Percentiles rank a stretch among this genome's conserved stretches.
Evolutionary conservation across 2,797 vertebrate species (phyloP).

Genomic region (Aphelocoma californica): DNA sequence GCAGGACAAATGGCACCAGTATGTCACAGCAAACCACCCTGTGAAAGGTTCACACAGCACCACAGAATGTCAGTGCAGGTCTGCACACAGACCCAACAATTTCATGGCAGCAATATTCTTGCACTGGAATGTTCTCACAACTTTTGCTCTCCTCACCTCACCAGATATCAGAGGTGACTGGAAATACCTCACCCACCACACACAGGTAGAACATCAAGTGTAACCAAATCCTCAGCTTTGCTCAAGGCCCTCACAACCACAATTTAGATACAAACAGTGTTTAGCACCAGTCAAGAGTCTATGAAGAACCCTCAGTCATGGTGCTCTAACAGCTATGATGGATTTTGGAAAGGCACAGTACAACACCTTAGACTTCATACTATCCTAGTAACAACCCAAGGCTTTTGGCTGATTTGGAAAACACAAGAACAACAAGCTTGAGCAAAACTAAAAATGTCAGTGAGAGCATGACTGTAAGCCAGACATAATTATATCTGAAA

Average conservation of each 20-base stretch:
- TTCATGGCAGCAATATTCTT: neutral
- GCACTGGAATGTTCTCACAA: neutral
- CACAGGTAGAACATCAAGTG: rapidly evolving
- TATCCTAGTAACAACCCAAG: neutral
- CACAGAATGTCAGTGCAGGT: neutral
- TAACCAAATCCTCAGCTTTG: neutral
- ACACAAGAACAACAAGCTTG: neutral
- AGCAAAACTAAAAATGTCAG: neutral
- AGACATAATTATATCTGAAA: neutral
- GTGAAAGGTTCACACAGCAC: neutral
- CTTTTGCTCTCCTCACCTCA: neutral
- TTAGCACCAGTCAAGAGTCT: neutral
- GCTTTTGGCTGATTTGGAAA: neutral
- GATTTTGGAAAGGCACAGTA: neutral
- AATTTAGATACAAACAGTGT: neutral
- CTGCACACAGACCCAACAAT: neutral
- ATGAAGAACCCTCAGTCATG: neutral
- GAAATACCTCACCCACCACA: neutral
- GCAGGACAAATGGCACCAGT: neutral
- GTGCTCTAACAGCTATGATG: neutral
- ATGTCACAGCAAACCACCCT: neutral
- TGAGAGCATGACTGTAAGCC: neutral
- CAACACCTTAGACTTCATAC: neutral
- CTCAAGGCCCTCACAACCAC: neutral
- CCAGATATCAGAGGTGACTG: neutral